These are phyloP conservation scores for Idaea biselata DNA, from an alignment of 2,888 invertebrate genomes.

Conservation along the genomic window DNA sequence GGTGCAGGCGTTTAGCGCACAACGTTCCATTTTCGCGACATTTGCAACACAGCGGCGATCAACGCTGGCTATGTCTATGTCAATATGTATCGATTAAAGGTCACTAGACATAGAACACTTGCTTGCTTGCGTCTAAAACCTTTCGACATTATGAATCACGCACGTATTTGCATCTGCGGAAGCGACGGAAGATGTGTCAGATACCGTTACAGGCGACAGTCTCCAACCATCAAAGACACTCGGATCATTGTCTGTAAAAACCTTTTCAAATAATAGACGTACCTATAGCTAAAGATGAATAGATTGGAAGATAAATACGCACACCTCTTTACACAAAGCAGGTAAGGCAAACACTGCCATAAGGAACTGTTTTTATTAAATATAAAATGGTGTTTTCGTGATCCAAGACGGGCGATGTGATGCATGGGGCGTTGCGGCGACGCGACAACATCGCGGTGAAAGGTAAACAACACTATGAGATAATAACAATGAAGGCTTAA, in stretches of 20 bases:
- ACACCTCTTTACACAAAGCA: constrained; percentile 57
- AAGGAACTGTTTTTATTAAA: constrained; percentile 45
- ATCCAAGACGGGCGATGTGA: constrained; percentile 25
- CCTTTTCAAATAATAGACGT: constrained; percentile 17
- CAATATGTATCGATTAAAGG: constrained; percentile 27
- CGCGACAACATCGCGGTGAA: constrained; percentile 39
- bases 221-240: constrained; percentile 5
- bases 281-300: constrained; percentile 39
- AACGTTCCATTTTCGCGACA: constrained; percentile 49
- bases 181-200: constrained; percentile 6
- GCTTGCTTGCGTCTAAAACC: constrained; percentile 34
- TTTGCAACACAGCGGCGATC: constrained; percentile 59
- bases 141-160: constrained; percentile 32
- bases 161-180: constrained; percentile 17
- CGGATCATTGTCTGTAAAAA: constrained; percentile 11
- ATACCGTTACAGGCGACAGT: constrained; percentile 17
- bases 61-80: constrained; percentile 22
- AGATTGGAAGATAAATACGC: constrained; percentile 37
- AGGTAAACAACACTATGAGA: constrained; percentile 58
- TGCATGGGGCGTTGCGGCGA: constrained; percentile 13
- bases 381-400: constrained; percentile 35
- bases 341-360: constrained; percentile 43
- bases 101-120: constrained; percentile 34
- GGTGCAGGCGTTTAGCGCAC: constrained; percentile 39
- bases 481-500: constrained; percentile 64